Percentiles rank a stretch among this genome's conserved stretches.
These are phyloP conservation scores for Lophotis ruficrista DNA, from an alignment of 2,113 vertebrate genomes.

Conservation along the genomic window DNA sequence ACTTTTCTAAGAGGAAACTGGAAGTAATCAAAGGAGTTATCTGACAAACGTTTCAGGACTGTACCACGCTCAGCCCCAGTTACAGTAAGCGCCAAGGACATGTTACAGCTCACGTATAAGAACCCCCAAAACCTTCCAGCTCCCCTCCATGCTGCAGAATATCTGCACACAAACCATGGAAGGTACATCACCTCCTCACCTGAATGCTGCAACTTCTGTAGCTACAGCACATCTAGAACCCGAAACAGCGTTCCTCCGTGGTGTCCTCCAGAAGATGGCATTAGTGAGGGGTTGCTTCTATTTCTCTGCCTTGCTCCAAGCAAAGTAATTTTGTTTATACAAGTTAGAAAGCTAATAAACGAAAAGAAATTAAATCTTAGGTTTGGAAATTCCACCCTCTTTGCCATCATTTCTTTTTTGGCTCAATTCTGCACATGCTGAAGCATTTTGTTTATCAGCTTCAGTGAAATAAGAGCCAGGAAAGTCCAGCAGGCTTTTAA, in stretches of 20 bases:
- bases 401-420: not conserved
- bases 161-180: not conserved
- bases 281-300: not conserved
- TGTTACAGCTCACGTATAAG: not conserved
- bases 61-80: not conserved
- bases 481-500: not conserved
- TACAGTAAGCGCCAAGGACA: not conserved
- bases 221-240: not conserved
- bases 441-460: not conserved
- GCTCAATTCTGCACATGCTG: not conserved
- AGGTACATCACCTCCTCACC: not conserved
- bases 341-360: not conserved
- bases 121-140: not conserved
- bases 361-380: not conserved
- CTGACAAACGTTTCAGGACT: not conserved
- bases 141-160: not conserved
- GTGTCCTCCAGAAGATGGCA: not conserved
- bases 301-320: not conserved
- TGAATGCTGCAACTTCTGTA: not conserved
- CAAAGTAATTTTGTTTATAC: not conserved
- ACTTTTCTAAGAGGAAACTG: not conserved
- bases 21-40: not conserved
- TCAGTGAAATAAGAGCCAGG: not conserved
- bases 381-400: not conserved
- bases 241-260: accelerated